Conservation (phyloP, 2,113 vertebrate species). For the Colinus virginianus region DNA sequence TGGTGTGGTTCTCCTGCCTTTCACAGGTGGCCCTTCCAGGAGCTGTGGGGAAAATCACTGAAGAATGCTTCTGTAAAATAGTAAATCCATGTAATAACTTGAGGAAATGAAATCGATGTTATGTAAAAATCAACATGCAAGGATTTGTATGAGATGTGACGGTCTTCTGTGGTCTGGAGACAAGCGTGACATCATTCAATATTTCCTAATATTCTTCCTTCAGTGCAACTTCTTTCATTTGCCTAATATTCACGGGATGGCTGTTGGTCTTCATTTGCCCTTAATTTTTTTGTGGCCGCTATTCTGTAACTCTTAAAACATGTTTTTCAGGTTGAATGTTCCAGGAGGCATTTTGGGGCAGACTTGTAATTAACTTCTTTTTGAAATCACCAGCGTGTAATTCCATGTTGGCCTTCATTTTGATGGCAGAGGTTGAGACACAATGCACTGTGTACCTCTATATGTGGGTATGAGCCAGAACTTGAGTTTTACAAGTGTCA, state of each 20-base stretch:
- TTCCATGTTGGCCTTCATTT: not conserved
- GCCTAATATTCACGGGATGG: not conserved
- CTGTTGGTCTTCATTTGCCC: not conserved
- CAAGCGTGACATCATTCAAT: not conserved
- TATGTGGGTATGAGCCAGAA: not conserved
- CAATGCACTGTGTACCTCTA: accelerated
- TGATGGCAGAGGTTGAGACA: not conserved
- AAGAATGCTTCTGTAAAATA: not conserved
- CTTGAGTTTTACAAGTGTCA: not conserved
- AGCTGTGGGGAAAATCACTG: not conserved
- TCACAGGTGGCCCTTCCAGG: accelerated
- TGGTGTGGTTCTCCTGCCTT: accelerated
- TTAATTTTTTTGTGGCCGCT: not conserved
- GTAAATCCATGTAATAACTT: not conserved
- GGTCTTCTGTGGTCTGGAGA: not conserved
- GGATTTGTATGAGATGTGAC: accelerated
- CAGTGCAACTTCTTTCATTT: not conserved
- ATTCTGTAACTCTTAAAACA: not conserved
- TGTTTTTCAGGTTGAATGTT: conserved; percentile 29
- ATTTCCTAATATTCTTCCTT: not conserved
- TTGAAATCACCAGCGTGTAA: not conserved
- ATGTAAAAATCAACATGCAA: not conserved
- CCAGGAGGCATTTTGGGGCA: not conserved
- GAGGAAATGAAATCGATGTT: not conserved
- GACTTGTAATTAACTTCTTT: conserved; percentile 8